These are phyloP conservation scores for Apotomis capreana DNA, from an alignment of 2,888 invertebrate genomes.

Conservation along the genomic window DNA sequence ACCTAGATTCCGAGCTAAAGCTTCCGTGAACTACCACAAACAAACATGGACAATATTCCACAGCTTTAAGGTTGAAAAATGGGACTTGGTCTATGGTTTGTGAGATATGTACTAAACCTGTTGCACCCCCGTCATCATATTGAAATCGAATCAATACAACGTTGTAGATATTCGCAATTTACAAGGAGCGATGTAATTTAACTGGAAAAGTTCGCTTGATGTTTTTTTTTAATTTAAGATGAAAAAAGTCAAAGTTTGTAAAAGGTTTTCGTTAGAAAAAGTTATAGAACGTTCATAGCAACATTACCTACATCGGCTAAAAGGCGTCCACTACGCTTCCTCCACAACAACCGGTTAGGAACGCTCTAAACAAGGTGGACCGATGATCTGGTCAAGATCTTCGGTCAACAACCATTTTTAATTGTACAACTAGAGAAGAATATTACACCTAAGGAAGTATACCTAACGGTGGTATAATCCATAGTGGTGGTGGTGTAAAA, in stretches of 20 bases:
- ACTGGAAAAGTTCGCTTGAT: neutral
- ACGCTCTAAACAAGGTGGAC: too few species aligned
- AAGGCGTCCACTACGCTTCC: too few species aligned
- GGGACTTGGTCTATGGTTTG: conserved; percentile 3
- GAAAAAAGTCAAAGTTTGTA: neutral
- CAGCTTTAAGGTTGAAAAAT: conserved; percentile 45
- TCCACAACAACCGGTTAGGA: too few species aligned
- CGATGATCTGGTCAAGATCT: too few species aligned
- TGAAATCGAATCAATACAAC: conserved; percentile 51
- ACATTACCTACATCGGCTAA: too few species aligned
- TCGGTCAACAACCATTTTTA: too few species aligned
- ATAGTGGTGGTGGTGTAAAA: too few species aligned
- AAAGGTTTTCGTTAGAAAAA: neutral
- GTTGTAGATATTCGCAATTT: conserved; percentile 23
- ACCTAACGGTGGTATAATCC: too few species aligned
- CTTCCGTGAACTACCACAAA: conserved; percentile 49
- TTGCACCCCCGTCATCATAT: conserved; percentile 48
- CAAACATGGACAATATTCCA: conserved; percentile 59
- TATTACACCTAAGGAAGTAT: too few species aligned
- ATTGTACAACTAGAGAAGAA: too few species aligned
- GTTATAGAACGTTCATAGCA: too few species aligned
- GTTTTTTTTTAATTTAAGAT: neutral
- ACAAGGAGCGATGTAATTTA: neutral
- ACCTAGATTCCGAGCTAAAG: conserved; percentile 66
- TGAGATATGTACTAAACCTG: conserved; percentile 32